A percentile compares a stretch with the other conserved stretches of the same genome.
These are phyloP conservation scores for Cyanoliseus patagonus DNA, from an alignment of 2,113 vertebrate genomes.

Conservation along the genomic window DNA sequence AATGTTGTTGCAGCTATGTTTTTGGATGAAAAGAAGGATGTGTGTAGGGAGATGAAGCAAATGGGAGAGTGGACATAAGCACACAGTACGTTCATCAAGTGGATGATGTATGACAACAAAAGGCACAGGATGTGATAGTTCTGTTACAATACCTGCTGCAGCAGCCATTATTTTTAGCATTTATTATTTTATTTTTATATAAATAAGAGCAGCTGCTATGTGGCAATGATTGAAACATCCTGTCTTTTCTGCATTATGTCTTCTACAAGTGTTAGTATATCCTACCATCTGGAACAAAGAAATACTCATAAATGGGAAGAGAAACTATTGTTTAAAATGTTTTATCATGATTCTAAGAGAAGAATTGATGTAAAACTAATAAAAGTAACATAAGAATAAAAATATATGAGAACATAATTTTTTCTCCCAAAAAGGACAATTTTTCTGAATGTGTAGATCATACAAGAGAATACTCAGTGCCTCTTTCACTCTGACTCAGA, in stretches of 20 bases:
- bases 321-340: conserved; percentile 12
- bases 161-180: neutral
- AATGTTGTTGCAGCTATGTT: neutral
- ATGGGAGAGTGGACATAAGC: neutral
- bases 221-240: neutral
- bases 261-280: neutral
- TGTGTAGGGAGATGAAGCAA: neutral
- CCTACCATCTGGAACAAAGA: neutral
- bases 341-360: neutral
- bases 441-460: neutral
- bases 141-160: neutral
- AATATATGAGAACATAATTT: neutral
- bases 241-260: conserved; percentile 20
- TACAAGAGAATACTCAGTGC: neutral
- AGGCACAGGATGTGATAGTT: neutral
- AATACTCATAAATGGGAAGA: neutral
- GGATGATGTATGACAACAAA: neutral
- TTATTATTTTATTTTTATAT: neutral
- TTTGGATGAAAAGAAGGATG: neutral
- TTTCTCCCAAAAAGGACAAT: neutral
- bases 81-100: neutral
- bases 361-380: neutral
- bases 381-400: neutral
- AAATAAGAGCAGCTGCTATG: neutral
- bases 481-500: neutral